Evolutionary conservation across 2,888 invertebrate genomes (phyloP).

Genomic region (Stenurella melanura): DNA sequence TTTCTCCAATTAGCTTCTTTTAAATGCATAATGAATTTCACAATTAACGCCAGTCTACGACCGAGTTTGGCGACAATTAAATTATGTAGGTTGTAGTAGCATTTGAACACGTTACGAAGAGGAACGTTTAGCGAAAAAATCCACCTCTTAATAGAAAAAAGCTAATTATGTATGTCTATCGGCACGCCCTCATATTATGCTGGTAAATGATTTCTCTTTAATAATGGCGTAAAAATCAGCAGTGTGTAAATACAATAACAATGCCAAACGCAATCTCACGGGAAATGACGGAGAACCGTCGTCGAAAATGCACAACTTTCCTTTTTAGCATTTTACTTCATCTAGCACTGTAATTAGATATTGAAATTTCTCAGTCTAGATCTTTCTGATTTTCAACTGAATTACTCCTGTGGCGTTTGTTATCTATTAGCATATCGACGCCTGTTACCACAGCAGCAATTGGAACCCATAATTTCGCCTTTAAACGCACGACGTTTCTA

Average conservation of each 20-base stretch:
- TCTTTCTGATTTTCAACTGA: not conserved
- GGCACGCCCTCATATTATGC: constrained; percentile 18
- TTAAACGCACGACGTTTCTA: too few relatives aligned
- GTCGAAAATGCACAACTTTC: constrained; percentile 17
- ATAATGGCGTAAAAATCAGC: constrained; percentile 30
- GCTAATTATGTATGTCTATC: not conserved
- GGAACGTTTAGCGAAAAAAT: not conserved
- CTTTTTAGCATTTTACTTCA: constrained; percentile 6
- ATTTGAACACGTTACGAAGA: not conserved
- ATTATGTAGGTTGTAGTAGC: not conserved
- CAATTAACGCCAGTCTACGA: not conserved
- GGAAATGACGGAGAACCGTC: constrained; percentile 30
- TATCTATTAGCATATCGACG: too few relatives aligned
- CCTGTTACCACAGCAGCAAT: too few relatives aligned
- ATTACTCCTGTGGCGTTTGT: too few relatives aligned
- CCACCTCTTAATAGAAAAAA: not conserved
- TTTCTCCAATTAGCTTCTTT: not conserved
- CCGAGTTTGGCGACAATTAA: not conserved
- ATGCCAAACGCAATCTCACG: constrained; percentile 34
- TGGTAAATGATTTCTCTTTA: constrained; percentile 29
- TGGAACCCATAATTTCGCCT: too few relatives aligned
- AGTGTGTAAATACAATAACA: constrained; percentile 38
- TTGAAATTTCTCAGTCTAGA: not conserved
- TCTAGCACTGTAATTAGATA: not conserved
- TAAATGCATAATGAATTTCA: not conserved